Base-by-base conservation (phyloP, 2,797 vertebrate genomes). In the Sphenopsis melanotis region DNA sequence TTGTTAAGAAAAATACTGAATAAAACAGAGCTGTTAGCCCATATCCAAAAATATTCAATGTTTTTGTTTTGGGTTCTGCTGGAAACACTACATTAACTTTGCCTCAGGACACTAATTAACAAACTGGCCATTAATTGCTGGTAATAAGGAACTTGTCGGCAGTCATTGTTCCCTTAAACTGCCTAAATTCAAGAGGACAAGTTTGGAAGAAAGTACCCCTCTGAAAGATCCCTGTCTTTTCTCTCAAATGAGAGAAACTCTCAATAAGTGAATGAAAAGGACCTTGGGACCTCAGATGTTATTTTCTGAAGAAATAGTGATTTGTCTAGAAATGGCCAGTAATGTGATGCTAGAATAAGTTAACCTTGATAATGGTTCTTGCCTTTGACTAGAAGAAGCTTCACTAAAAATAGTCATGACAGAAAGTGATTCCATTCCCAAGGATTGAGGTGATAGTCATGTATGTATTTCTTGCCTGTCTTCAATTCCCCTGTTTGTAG, bases 21-120 rank as follows among this genome's bases (percentile, higher is more conserved):
- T 95, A 96, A 97, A 88, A 90, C 78, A 96, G 93, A 94, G 83
- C 70, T 95, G 88, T 96, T 91, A 94, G 84, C 44, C 82, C 90
- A 84, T 84, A 94, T 91, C 94, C 81, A 81, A 94, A 94, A 97
- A 95, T 93, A 96, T 95, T 95, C 47, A 70, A 91, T 87, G 82
- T 65, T 96, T 96, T 98, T 96, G 87, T 87, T 94, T 96, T 96
- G 86, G 68, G 77, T 94, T 95, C 84, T 94, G 53, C 81, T 96
- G 93, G 94, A 91, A 96, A 93, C 90, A 83, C 65, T 96, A 92
- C 88, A 95, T 96, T 96, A 96, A 94, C 82, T 95, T 97, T 96
- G 97, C 96, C 97, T 95, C 90, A 79, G 96, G 97, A 94, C 94
- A 98, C 90, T 97, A 97, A 98, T 98, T 98, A 98, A 96, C 88